A percentile compares a stretch with the other conserved stretches of the same genome.
Conservation (phyloP, 1,140 invertebrate species). For the Neuroterus valhalla region DNA sequence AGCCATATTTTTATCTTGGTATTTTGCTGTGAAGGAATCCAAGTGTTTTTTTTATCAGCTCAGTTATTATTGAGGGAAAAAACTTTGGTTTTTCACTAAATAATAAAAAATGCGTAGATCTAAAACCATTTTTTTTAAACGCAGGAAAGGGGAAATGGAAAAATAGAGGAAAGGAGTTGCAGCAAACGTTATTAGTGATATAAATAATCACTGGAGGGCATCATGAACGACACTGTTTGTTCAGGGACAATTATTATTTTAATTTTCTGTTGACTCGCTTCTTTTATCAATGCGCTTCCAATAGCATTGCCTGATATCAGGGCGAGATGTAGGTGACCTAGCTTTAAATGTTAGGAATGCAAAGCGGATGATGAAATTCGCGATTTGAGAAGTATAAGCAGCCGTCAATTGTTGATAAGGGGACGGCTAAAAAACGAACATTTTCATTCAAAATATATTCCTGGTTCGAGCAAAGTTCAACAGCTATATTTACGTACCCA, state of each 20-base stretch:
- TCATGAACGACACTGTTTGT: constrained; percentile 18
- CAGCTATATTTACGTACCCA: too few relatives aligned
- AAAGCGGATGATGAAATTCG: neutral
- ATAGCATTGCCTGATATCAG: constrained; percentile 38
- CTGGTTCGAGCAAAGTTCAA: too few relatives aligned
- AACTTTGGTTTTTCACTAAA: too few relatives aligned
- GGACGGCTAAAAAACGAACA: too few relatives aligned
- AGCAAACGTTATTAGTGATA: neutral
- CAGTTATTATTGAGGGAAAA: too few relatives aligned
- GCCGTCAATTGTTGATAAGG: neutral
- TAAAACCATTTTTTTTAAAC: neutral
- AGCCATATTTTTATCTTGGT: too few relatives aligned
- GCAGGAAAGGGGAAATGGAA: neutral
- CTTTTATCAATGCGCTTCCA: constrained; percentile 43
- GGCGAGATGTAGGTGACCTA: constrained; percentile 42
- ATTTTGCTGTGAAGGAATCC: too few relatives aligned
- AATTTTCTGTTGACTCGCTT: constrained; percentile 37
- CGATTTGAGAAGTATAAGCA: neutral
- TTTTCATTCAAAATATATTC: too few relatives aligned
- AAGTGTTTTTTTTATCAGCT: too few relatives aligned
- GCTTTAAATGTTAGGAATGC: constrained; percentile 30
- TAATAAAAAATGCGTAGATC: neutral
- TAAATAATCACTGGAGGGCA: neutral
- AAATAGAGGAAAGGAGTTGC: neutral
- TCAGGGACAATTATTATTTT: constrained; percentile 29